Evolutionary conservation across 1,140 invertebrate species (phyloP), one percentile per base, ranked within the genome.

Genomic region (Panonychus citri): DNA sequence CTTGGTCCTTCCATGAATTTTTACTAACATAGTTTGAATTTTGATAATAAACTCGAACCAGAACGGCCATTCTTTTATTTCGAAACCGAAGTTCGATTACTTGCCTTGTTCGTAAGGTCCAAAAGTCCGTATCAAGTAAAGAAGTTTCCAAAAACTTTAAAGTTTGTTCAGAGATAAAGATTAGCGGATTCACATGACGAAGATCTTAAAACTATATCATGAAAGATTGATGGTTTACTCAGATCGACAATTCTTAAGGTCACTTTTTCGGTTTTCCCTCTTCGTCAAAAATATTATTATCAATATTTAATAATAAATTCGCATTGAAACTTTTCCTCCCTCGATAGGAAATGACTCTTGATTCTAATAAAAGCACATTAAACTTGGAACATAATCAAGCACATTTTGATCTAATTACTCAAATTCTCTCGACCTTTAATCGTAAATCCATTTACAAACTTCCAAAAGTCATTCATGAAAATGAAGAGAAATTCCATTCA

Each of bases 151-250:
- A 24, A 21, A n/a, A 21, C n/a, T 21, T n/a, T 19, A 46, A 10
- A 2, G 43, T 24, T 19, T 46, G n/a, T 19, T 46, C 81, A 42
- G 83, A 85, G 37, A n/a, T n/a, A n/a, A n/a, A 86, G 69, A 57
- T 82, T 81, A 46, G 81, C 76, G 37, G 79, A 24, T 13, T 25
- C n/a, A 28, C n/a, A n/a, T n/a, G n/a, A n/a, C n/a, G n/a, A n/a
- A n/a, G 49, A 51, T 10, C n/a, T 19, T 27, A 3, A 10, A 5
- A 17, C 21, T 43, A 30, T 48, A 74, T 90, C 85, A 73, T 93
- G 88, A 72, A 86, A 91, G 62, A 91, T 81, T 19, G 86, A 91
- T 55, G 81, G 75, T 68, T 87, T 83, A 21, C 83, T 84, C 62
- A 90, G 73, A 25, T 82, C 83, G 52, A 86, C 86, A 67, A 91